Conservation (phyloP, 2,797 vertebrate genomes). For the Cetoscarus ocellatus region DNA sequence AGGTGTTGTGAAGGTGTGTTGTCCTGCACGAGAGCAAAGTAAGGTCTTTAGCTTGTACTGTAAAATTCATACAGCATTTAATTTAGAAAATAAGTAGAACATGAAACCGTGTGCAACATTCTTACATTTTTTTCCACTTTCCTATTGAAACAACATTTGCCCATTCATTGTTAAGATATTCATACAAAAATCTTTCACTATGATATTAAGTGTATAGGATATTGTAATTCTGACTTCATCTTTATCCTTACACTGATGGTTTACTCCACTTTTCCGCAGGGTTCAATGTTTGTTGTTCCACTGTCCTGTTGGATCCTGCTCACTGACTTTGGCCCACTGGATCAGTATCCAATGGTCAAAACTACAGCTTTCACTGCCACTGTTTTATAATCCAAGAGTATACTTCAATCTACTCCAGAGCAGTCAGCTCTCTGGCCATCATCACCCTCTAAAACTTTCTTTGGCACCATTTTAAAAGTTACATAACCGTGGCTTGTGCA, state of each 20-base stretch:
- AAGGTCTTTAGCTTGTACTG: neutral
- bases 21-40: neutral
- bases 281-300: neutral
- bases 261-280: neutral
- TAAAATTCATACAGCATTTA: too few species aligned
- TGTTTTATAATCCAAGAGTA: constrained; percentile 29
- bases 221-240: too few species aligned
- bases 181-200: too few species aligned
- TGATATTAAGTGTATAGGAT: too few species aligned
- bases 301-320: neutral
- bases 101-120: too few species aligned
- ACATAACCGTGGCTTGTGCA: constrained; percentile 30
- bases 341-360: constrained; percentile 6
- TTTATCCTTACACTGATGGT: too few species aligned
- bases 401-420: constrained; percentile 8
- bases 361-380: neutral
- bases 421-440: constrained; percentile 18
- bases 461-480: constrained; percentile 28
- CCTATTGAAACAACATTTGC: too few species aligned
- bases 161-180: too few species aligned
- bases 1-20: too few species aligned
- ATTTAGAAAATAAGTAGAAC: too few species aligned
- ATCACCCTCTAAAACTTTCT: constrained; percentile 21
- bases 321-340: neutral
- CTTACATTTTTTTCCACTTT: too few species aligned